Base-by-base conservation (phyloP, 2,113 vertebrate species). In the Prolemur simus region DNA sequence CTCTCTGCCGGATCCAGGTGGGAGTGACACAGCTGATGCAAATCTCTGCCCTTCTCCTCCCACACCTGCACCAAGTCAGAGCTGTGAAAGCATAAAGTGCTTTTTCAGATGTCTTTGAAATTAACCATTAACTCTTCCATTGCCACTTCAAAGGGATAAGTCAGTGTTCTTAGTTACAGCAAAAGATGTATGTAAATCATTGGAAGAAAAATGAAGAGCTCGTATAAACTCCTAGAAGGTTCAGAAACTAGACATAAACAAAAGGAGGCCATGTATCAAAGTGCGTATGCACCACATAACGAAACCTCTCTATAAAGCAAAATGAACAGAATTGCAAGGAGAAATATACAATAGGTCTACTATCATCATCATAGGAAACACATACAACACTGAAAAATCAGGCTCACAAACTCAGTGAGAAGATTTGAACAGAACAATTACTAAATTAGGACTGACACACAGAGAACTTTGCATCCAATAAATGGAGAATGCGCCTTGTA, bases 71-170 rank as follows among this genome's bases (percentile, higher is more conserved):
- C 66, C 58, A 64, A 10, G 34, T 54, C 45, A 60, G 81, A 80
- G 32, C 27, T 69, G 20, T 23, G 66, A 82, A 68, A 18, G 58
- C 8, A 32, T 11, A 80, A 60, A 18, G 85, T 56, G 39, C 39
- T 68, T 89, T 95, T 81, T 66, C 97, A 96, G 71, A 92, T 25
- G 42, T n/a, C 76, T 87, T 85, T 80, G 42, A 95, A 93, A 88
- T 91, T 78, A 96, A 95, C 39, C 63, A 60, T 45, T 88, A 94
- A 77, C 64, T 34, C 89, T 82, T 82, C 56, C 45, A 58, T 18
- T 63, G 94, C 63, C 32, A 20, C 64, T 80, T 94, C 39, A 81
- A 66, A 95, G 80, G 45, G 64, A 29, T 63, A 78, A 52, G 29
- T 60, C 8, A 21, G 47, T 56, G 45, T 64, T 83, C 34, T 87